Percentiles rank a stretch among this genome's conserved stretches.
These are phyloP conservation scores for Cephonodes hylas DNA, from an alignment of 2,888 invertebrate genomes.

Conservation along the genomic window DNA sequence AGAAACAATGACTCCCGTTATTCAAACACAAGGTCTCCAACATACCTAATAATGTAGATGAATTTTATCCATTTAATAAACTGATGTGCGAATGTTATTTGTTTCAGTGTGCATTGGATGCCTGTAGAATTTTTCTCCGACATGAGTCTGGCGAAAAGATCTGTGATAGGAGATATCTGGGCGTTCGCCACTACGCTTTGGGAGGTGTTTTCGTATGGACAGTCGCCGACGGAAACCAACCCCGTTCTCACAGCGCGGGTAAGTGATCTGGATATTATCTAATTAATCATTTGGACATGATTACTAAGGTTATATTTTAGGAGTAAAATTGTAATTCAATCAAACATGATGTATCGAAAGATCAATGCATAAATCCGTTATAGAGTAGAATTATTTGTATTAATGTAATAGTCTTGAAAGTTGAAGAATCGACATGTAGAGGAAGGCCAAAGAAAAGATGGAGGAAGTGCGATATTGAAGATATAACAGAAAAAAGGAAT, in stretches of 20 bases:
- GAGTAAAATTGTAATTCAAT: too few relatives aligned
- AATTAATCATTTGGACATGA: not conserved
- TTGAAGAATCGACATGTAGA: too few relatives aligned
- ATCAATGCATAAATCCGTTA: not conserved
- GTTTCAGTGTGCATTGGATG: slow-evolving; percentile 92
- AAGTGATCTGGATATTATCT: too few relatives aligned
- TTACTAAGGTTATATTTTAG: too few relatives aligned
- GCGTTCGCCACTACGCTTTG: slow-evolving; percentile 95
- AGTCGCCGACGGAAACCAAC: slow-evolving; percentile 67
- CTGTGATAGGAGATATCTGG: slow-evolving; percentile 91
- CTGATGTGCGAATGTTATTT: not conserved
- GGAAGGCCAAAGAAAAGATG: too few relatives aligned
- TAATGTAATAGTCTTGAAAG: too few relatives aligned
- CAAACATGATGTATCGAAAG: too few relatives aligned
- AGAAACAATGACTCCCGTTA: too few relatives aligned
- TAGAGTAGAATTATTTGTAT: not conserved
- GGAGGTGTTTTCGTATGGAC: slow-evolving; percentile 94
- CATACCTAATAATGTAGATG: too few relatives aligned
- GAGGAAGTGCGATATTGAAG: too few relatives aligned
- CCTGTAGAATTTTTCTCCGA: slow-evolving; percentile 90
- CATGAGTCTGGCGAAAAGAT: slow-evolving; percentile 84
- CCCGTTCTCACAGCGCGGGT: slow-evolving; percentile 71
- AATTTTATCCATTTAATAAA: not conserved
- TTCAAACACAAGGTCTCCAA: too few relatives aligned
- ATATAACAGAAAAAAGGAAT: too few relatives aligned